These are phyloP conservation scores for Poecile montanus DNA, from an alignment of 2,797 vertebrate species.

Conservation along the genomic window DNA sequence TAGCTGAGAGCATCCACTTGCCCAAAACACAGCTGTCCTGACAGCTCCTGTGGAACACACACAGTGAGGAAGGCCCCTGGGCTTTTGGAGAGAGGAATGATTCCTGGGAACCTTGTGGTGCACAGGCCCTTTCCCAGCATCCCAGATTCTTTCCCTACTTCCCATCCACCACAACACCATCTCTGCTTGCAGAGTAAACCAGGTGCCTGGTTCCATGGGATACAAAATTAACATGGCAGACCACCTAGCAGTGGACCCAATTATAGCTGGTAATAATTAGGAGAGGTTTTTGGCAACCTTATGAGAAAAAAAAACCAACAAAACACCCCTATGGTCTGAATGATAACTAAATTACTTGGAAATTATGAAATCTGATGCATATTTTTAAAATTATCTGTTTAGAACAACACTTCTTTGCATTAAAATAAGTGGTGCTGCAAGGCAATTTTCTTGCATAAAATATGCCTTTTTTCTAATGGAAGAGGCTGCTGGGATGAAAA, in stretches of 20 bases:
- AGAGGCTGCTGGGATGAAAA: conserved; percentile 15
- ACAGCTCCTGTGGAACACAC: neutral
- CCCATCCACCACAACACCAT: neutral
- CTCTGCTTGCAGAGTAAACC: neutral
- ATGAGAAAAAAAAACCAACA: neutral
- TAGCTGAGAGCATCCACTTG: accelerated
- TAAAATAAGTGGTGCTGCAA: neutral
- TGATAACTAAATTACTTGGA: neutral
- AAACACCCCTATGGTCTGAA: neutral
- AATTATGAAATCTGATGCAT: neutral
- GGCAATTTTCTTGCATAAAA: neutral
- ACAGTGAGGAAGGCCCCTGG: neutral
- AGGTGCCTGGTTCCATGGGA: neutral
- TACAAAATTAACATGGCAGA: neutral
- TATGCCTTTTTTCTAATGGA: neutral
- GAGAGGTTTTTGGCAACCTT: accelerated
- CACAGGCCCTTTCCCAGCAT: neutral
- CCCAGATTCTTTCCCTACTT: neutral
- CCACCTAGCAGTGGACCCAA: neutral
- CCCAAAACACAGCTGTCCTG: neutral
- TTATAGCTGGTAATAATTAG: neutral
- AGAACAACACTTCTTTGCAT: neutral
- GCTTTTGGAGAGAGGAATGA: accelerated
- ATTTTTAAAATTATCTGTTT: neutral
- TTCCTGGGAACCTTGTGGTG: neutral